A percentile compares a stretch with the other conserved stretches of the same genome.
phyloP scores from a whole-genome alignment of 2,113 vertebrate species.

The Brachirus orientalis region DNA sequence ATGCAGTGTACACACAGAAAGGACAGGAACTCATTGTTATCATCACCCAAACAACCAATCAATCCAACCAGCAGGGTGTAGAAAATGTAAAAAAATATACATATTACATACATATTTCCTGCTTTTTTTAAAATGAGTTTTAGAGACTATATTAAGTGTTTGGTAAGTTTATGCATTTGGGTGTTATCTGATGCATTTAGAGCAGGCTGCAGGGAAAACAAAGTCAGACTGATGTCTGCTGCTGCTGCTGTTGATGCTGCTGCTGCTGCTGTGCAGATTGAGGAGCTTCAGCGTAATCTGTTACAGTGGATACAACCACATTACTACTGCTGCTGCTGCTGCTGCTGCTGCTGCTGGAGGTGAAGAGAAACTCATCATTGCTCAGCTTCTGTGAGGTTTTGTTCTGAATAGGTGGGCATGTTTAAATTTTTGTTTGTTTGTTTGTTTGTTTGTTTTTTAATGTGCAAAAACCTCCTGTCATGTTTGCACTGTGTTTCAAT shows the following conservation, averaged over 20 bases:
- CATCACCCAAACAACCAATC: no score
- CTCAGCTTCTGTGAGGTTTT: not conserved
- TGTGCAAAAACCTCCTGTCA: not conserved
- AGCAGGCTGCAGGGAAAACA: no score
- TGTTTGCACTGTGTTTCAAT: not conserved
- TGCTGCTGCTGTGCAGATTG: not conserved
- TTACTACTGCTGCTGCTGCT: not conserved
- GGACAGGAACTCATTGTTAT: no score
- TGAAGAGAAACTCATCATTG: not conserved
- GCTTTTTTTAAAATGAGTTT: no score
- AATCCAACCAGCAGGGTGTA: no score
- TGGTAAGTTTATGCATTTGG: not conserved
- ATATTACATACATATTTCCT: no score
- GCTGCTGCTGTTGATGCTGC: constrained; percentile 2
- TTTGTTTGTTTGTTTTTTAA: not conserved
- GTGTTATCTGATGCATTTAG: not conserved
- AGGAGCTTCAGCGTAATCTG: constrained; percentile 19
- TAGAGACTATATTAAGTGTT: no score
- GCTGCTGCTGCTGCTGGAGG: constrained; percentile 18
- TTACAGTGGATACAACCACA: not conserved
- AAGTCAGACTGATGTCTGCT: not conserved
- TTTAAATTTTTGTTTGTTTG: not conserved
- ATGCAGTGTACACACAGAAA: no score
- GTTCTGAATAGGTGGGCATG: constrained; percentile 36
- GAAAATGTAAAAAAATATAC: no score